A percentile compares a stretch with the other conserved stretches of the same genome.
phyloP scores from a whole-genome alignment of 2,797 vertebrate genomes.

The Phyllotis vaccarum region DNA sequence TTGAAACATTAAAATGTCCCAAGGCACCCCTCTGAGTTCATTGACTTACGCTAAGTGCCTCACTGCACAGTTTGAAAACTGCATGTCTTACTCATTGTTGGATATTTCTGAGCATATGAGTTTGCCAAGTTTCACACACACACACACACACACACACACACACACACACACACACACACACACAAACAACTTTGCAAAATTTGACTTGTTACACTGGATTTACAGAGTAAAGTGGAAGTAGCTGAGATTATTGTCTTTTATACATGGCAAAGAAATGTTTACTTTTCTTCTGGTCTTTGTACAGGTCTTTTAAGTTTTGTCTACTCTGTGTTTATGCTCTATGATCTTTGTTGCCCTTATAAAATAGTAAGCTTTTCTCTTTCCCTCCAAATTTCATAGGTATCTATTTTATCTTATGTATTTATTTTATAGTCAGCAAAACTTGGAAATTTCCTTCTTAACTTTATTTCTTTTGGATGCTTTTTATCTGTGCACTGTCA shows the following conservation, averaged over 20 bases:
- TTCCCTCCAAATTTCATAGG: not conserved
- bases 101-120: not conserved
- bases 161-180: too few species aligned
- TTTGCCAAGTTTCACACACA: not conserved
- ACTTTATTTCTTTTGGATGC: not conserved
- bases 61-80: not conserved
- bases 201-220: not conserved
- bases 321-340: not conserved
- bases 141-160: too few species aligned
- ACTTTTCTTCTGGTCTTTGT: conserved; percentile 2
- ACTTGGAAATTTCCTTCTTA: not conserved
- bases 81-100: not conserved
- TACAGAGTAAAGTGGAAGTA: conserved; percentile 18
- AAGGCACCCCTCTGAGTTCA: not conserved
- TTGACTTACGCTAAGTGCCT: too few species aligned
- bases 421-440: not conserved
- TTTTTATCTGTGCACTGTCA: not conserved
- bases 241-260: not conserved
- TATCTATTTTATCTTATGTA: not conserved
- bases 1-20: not conserved
- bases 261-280: not conserved
- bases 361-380: not conserved
- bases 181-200: not conserved
- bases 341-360: not conserved
- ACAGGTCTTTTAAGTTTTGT: not conserved